Evolutionary conservation across 1,140 invertebrate genomes (phyloP), one percentile per base, ranked within the genome.

Genomic region (Neodiprion virginianus): DNA sequence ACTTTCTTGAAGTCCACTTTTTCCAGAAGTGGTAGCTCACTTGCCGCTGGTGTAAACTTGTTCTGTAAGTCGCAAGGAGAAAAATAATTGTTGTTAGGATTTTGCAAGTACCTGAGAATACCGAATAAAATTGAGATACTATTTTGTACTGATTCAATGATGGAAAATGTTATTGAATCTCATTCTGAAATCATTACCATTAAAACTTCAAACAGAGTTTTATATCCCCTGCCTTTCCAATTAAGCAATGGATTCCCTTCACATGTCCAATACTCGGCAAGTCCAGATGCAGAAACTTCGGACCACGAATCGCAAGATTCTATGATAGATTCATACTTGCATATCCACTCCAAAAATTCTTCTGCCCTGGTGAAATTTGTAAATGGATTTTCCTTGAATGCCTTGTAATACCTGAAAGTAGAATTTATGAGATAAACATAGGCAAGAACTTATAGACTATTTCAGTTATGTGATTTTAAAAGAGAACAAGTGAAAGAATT

Each of bases 141-240:
- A 40, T 5, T 40, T 40, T 40, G 28, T 40, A 40, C 1, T 40
- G 28, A 40, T 40, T 40, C 28, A 40, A 2, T 40, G 28, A 40
- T 3, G 28, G 28, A 40, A 40, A 40, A 40, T 40, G 28, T 40
- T 3, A 40, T 40, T 40, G 5, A 40, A 40, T 40, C 28, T 40
- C 28, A 89, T 87, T 72, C 88, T 80, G 8, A 90, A 71, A 4
- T 92, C 82, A 47, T 82, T 88, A 91, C 90, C 89, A 90, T 90
- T 48, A 93, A 80, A 28, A 92, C 72, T 69, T 90, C 85, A 7
- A 94, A 83, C 75, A 93, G 85, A 10, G 84, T 91, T 17, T 84
- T 87, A 79, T 90, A 93, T 17, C 92, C 92, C 72, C 88, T 87
- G 72, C 88, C 79, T 68, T 90, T 92, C 93, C 93, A 94, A 78